Evolutionary conservation across 2,797 vertebrate genomes (phyloP).

Genomic region (Acrossocheilus wenchowensis): DNA sequence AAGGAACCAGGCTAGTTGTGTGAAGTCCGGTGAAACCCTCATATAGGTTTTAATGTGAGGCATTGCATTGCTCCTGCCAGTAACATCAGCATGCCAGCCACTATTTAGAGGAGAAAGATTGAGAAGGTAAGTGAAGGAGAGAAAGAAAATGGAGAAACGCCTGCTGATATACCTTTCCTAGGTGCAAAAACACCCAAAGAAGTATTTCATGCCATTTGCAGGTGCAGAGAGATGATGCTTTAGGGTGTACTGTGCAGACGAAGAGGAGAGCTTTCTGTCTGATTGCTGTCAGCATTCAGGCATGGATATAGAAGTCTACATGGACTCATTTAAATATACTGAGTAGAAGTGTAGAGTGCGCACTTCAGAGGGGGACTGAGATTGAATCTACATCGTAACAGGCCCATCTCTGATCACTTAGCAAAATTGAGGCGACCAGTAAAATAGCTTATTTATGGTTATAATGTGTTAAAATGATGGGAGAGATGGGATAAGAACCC

Average conservation of each 20-base stretch:
- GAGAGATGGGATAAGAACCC: neutral
- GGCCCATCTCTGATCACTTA: constrained; percentile 28
- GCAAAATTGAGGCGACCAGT: constrained; percentile 1
- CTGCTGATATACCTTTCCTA: neutral
- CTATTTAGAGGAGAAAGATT: constrained; percentile 66
- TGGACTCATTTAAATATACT: constrained; percentile 20
- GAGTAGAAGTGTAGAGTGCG: constrained; percentile 18
- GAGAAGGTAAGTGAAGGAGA: neutral
- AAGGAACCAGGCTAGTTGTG: constrained; percentile 91
- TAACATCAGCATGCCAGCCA: constrained; percentile 88
- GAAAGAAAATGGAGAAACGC: neutral
- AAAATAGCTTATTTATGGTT: constrained; percentile 34
- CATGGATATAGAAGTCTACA: neutral
- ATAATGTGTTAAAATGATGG: neutral
- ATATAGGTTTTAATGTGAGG: constrained; percentile 98
- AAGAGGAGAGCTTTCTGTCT: constrained; percentile 21
- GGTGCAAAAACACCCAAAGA: neutral
- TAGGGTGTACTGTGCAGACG: neutral
- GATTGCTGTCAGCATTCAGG: constrained; percentile 28
- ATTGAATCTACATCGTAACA: constrained; percentile 16
- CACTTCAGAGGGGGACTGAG: constrained; percentile 11
- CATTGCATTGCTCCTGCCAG: constrained; percentile 91
- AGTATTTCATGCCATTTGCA: neutral
- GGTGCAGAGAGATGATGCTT: constrained; percentile 24
- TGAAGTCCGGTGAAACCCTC: constrained; percentile 89